Base-by-base conservation (phyloP, 2,797 vertebrate species). In the Galaxias olidus region DNA sequence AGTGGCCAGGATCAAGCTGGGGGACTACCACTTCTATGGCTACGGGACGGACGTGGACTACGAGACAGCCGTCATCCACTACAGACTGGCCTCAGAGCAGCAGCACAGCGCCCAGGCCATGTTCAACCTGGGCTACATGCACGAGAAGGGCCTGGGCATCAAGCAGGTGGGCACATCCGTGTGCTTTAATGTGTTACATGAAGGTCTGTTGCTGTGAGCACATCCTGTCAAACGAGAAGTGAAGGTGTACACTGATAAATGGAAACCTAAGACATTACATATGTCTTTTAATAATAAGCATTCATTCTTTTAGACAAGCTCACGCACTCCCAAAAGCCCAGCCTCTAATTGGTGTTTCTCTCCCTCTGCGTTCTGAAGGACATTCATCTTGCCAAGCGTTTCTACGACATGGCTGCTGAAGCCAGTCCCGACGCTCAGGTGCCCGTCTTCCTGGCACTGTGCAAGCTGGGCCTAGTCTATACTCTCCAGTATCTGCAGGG, bases 91-190 rank as follows among this genome's bases (percentile, higher is more conserved):
- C 0, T 97, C 98, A 0, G 98, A 99, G 83, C 98, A 99, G 70
- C 98, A 99, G 63, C 96, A 99, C 86, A 97, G 95, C 0, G 97
- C 98, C 0, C 98, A 99, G 78, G 98, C 97, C 61, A 98, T 99
- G 97, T 99, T 99, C 72, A 99, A 99, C 80, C 78, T 99, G 82
- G 98, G 96, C 0, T 99, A 99, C 79, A 99, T 99, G 98, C 97
- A 99, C 10, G 97, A 99, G 86, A 98, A 97, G 69, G 97, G 98
- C 4, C 87, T 99, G 48, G 98, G 98, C 50, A 98, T 99, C 78
- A 98, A 98, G 74, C 96, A 97, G 96, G 98, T 97, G 70, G 75
- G 88, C n/a, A n/a, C n/a, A n/a, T n/a, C n/a, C n/a, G n/a, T n/a
- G n/a, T n/a, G n/a, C n/a, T n/a, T n/a, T n/a, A n/a, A n/a, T n/a